phyloP scores from a whole-genome alignment of 2,113 vertebrate species.

The Coturnix japonica region DNA sequence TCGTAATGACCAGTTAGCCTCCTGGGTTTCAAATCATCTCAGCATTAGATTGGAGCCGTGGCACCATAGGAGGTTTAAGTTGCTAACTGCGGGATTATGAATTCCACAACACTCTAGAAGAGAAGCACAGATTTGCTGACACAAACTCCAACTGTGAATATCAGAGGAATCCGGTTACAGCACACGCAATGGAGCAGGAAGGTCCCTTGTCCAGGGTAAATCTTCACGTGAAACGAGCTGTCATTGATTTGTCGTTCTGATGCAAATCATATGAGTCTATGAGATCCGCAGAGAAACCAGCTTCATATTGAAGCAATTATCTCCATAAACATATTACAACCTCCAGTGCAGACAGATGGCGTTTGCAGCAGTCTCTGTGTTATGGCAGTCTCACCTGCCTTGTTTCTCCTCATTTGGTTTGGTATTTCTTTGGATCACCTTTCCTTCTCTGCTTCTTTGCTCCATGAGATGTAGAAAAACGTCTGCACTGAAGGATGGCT shows the following conservation, averaged over 20 bases:
- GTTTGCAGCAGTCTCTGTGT: neutral
- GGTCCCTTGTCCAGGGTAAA: neutral
- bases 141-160: neutral
- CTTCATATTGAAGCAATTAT: neutral
- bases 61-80: neutral
- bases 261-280: neutral
- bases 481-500: neutral
- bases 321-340: neutral
- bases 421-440: neutral
- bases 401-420: neutral
- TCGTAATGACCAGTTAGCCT: neutral
- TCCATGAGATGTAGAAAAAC: neutral
- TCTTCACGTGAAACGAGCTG: neutral
- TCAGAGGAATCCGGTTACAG: neutral
- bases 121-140: neutral
- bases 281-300: neutral
- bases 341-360: neutral
- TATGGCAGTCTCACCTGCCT: neutral
- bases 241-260: neutral
- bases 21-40: fast-evolving
- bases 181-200: fast-evolving
- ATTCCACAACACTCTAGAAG: neutral
- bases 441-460: neutral
- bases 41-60: neutral
- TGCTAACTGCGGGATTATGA: neutral